Percentiles rank a stretch among this genome's conserved stretches.
phyloP scores from a whole-genome alignment of 2,113 vertebrate species.

The Camelus bactrianus region DNA sequence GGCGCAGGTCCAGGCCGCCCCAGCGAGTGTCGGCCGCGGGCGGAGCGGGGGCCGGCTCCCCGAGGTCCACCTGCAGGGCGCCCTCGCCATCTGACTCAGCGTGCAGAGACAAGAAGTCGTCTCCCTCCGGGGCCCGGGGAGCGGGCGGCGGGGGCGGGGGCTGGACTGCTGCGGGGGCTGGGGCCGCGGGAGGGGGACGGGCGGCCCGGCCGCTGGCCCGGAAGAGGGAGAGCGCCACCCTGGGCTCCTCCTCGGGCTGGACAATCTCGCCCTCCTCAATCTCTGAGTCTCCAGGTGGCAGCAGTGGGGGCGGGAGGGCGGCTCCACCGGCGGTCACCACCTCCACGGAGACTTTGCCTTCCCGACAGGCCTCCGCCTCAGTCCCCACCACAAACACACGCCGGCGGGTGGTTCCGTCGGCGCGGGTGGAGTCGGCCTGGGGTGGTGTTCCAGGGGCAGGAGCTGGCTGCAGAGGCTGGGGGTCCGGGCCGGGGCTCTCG shows the following conservation, averaged over 20 bases:
- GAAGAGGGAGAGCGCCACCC: conserved; percentile 80
- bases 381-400: conserved; percentile 85
- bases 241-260: conserved; percentile 84
- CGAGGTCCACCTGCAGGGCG: conserved; percentile 85
- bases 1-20: conserved; percentile 90
- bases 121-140: conserved; percentile 88
- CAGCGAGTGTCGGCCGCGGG: conserved; percentile 84
- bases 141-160: conserved; percentile 43
- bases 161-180: rapidly evolving
- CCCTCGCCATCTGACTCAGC: conserved; percentile 85
- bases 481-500: conserved; percentile 70
- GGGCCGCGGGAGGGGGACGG: neutral
- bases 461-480: conserved; percentile 75
- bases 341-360: conserved; percentile 84
- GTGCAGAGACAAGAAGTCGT: conserved; percentile 90
- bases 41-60: conserved; percentile 71
- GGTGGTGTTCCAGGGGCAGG: conserved; percentile 75
- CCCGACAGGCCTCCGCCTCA: conserved; percentile 76
- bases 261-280: conserved; percentile 96
- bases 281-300: conserved; percentile 87
- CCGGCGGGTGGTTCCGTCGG: conserved; percentile 69
- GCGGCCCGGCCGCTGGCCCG: conserved; percentile 6
- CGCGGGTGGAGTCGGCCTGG: conserved; percentile 67
- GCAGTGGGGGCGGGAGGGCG: conserved; percentile 58
- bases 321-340: conserved; percentile 78